Conservation (phyloP, 2,888 invertebrate genomes). For the Mayetiola destructor region DNA sequence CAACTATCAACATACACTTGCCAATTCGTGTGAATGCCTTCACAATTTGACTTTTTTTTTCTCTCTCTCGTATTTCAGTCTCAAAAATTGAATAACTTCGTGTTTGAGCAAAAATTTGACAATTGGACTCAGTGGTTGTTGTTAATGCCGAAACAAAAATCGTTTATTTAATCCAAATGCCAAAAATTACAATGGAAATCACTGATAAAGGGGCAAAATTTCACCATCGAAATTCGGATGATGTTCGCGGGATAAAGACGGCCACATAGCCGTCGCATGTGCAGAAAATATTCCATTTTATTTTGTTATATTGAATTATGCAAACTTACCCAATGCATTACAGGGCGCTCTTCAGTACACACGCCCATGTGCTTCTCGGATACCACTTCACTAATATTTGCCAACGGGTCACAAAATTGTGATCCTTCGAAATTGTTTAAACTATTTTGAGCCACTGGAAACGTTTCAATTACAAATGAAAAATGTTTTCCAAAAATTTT, state of each 20-base stretch:
- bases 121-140: slow-evolving; percentile 10
- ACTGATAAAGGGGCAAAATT: neutral
- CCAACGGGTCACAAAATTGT: slow-evolving; percentile 27
- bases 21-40: too few relatives aligned
- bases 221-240: neutral
- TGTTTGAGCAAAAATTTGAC: too few relatives aligned
- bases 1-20: too few relatives aligned
- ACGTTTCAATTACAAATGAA: too few relatives aligned
- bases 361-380: slow-evolving; percentile 70
- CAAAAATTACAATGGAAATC: neutral
- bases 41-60: too few relatives aligned
- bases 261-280: slow-evolving; percentile 3
- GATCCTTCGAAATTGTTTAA: slow-evolving; percentile 8
- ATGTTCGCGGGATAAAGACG: neutral
- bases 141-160: neutral
- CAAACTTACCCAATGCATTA: slow-evolving; percentile 74
- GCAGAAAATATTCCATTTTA: neutral
- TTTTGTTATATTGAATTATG: neutral
- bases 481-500: too few relatives aligned
- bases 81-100: too few relatives aligned
- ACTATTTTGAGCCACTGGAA: slow-evolving; percentile 7
- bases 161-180: slow-evolving; percentile 4
- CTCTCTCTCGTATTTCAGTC: too few relatives aligned
- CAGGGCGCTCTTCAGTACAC: slow-evolving; percentile 76
- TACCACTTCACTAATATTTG: slow-evolving; percentile 33